A percentile compares a stretch with the other conserved stretches of the same genome.
These are phyloP conservation scores for Arrhamphus sclerolepis DNA, from an alignment of 2,797 vertebrate genomes.

Conservation along the genomic window DNA sequence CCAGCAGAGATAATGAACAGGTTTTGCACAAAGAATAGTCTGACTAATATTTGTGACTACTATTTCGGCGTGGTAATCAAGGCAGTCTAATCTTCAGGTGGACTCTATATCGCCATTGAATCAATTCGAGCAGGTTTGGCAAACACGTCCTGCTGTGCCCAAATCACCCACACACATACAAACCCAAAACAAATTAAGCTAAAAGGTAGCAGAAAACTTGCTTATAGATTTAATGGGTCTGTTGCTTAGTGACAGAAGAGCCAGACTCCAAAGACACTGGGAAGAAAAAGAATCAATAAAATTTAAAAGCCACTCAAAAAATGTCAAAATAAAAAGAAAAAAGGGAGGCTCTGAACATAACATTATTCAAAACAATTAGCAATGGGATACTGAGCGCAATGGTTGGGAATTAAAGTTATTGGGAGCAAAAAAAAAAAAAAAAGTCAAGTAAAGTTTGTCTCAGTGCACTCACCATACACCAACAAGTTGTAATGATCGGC, in stretches of 20 bases:
- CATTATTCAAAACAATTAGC: slow-evolving; percentile 25
- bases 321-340: slow-evolving; percentile 31
- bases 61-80: slow-evolving; percentile 7
- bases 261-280: slow-evolving; percentile 24
- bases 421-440: slow-evolving; percentile 5
- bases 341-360: slow-evolving; percentile 3
- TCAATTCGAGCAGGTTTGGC: slow-evolving; percentile 52
- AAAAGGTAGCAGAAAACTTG: slow-evolving; percentile 48
- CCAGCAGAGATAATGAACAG: slow-evolving; percentile 42
- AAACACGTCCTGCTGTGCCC: slow-evolving; percentile 46
- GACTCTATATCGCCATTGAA: slow-evolving; percentile 57
- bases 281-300: slow-evolving; percentile 42
- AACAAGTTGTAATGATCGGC: slow-evolving; percentile 90
- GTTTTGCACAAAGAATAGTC: slow-evolving; percentile 33
- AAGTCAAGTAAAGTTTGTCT: slow-evolving; percentile 2
- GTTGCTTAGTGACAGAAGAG: slow-evolving; percentile 16
- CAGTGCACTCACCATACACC: slow-evolving; percentile 87
- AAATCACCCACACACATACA: slow-evolving; percentile 43
- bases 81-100: slow-evolving; percentile 26
- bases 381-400: neutral
- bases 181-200: slow-evolving; percentile 23
- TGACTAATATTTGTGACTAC: slow-evolving; percentile 46
- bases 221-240: slow-evolving; percentile 40
- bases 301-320: slow-evolving; percentile 24
- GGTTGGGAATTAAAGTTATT: slow-evolving; percentile 17